These are phyloP conservation scores for Pygocentrus nattereri DNA, from an alignment of 2,797 vertebrate species.

Conservation along the genomic window DNA sequence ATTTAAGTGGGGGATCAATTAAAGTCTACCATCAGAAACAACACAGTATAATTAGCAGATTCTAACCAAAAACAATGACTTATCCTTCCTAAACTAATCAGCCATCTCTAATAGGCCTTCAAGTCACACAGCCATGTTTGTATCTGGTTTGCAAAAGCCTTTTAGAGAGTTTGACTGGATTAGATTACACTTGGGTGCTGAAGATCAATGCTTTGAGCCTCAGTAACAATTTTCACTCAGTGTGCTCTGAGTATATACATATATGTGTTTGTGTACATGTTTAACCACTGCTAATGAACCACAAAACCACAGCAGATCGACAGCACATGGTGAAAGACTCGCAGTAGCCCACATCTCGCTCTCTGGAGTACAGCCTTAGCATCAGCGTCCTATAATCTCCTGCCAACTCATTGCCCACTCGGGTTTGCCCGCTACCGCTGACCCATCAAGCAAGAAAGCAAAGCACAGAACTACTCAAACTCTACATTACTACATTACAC, in stretches of 20 bases:
- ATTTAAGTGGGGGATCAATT: too few relatives aligned
- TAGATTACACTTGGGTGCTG: neutral
- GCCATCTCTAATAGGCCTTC: neutral
- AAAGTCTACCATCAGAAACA: neutral
- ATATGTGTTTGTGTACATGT: constrained; percentile 23
- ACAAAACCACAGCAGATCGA: constrained; percentile 54
- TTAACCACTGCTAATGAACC: constrained; percentile 50
- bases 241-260: neutral
- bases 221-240: neutral
- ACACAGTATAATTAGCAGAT: neutral
- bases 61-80: neutral
- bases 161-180: neutral
- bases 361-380: constrained; percentile 58
- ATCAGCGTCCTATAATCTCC: constrained; percentile 51
- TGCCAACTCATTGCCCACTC: constrained; percentile 64
- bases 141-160: neutral
- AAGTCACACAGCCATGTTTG: neutral
- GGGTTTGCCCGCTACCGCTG: constrained; percentile 61
- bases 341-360: constrained; percentile 44
- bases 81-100: neutral
- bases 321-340: constrained; percentile 50
- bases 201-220: neutral
- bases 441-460: neutral
- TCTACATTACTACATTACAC: neutral
- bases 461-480: constrained; percentile 10